Evolutionary conservation across 2,888 invertebrate genomes (phyloP).

Genomic region (Orthosia incerta): DNA sequence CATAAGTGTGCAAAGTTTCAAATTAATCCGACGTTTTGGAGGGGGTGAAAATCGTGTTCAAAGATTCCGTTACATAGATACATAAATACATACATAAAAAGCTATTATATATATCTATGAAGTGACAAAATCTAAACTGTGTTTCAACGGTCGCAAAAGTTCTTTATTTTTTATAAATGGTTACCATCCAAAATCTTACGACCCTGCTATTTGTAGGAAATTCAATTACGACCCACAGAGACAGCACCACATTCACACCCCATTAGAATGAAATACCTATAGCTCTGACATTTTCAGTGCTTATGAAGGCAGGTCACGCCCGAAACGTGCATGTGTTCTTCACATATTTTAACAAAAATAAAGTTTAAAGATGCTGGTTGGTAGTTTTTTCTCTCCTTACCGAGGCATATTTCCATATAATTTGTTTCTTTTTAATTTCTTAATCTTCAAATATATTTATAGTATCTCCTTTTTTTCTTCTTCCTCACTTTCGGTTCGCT

Average conservation of each 20-base stretch:
- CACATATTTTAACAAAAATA: not conserved
- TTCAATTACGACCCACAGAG: slow-evolving; percentile 28
- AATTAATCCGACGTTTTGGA: too few species aligned
- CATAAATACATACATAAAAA: too few species aligned
- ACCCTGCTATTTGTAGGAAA: not conserved
- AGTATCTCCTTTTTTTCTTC: too few species aligned
- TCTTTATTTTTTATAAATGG: too few species aligned
- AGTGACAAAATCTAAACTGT: too few species aligned
- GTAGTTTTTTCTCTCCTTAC: not conserved
- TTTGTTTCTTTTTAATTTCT: not conserved
- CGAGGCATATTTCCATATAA: not conserved
- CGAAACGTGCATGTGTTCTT: not conserved
- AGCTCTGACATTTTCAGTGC: slow-evolving; percentile 19
- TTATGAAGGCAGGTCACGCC: slow-evolving; percentile 25
- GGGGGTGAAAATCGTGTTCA: too few species aligned
- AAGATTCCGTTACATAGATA: too few species aligned
- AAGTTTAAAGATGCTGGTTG: not conserved
- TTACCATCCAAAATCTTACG: not conserved
- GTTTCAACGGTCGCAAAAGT: too few species aligned
- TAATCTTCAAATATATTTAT: too few species aligned
- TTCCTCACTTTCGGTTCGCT: too few species aligned
- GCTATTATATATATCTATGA: too few species aligned
- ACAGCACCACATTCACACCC: slow-evolving; percentile 31
- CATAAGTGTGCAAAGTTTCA: too few species aligned
- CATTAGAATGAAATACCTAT: slow-evolving; percentile 47